Percentiles rank a stretch among this genome's conserved stretches.
These are phyloP conservation scores for Atrina japonica DNA, from an alignment of 2,888 invertebrate species.

Conservation along the genomic window DNA sequence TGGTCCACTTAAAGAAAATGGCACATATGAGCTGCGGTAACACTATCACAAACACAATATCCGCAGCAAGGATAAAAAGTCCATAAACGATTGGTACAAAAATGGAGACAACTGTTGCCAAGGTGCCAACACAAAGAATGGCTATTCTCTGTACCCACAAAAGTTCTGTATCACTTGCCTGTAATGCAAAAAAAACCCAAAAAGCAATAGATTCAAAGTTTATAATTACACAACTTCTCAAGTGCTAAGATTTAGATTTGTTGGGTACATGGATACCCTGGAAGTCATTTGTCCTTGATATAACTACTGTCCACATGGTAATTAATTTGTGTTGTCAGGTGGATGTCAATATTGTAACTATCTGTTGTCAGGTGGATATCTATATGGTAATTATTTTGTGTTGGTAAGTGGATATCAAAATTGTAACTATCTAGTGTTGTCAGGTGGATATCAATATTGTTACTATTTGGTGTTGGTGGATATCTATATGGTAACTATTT, in stretches of 20 bases:
- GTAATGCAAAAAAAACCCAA: conserved; percentile 31
- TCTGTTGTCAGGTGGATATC: too few species aligned
- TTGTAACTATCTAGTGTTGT: too few species aligned
- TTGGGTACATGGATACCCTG: too few species aligned
- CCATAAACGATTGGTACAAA: conserved; percentile 65
- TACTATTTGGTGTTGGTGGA: too few species aligned
- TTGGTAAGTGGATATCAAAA: too few species aligned
- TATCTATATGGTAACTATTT: too few species aligned
- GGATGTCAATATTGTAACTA: too few species aligned
- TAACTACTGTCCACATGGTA: too few species aligned
- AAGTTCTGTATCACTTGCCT: conserved; percentile 66
- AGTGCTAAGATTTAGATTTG: background rate
- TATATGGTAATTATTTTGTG: too few species aligned
- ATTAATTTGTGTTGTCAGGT: too few species aligned
- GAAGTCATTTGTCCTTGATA: too few species aligned
- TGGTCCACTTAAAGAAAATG: conserved; percentile 61
- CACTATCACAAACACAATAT: conserved; percentile 74
- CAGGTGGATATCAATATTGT: too few species aligned
- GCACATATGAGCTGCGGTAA: conserved; percentile 74
- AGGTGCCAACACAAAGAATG: conserved; percentile 58
- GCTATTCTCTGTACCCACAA: conserved; percentile 63
- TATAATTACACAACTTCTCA: background rate
- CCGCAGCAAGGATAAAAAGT: conserved; percentile 72
- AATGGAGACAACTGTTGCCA: conserved; percentile 66
- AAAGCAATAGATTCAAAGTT: background rate